A percentile compares a stretch with the other conserved stretches of the same genome.
These are phyloP conservation scores for Hypena proboscidalis DNA, from an alignment of 2,888 invertebrate species.

Conservation along the genomic window DNA sequence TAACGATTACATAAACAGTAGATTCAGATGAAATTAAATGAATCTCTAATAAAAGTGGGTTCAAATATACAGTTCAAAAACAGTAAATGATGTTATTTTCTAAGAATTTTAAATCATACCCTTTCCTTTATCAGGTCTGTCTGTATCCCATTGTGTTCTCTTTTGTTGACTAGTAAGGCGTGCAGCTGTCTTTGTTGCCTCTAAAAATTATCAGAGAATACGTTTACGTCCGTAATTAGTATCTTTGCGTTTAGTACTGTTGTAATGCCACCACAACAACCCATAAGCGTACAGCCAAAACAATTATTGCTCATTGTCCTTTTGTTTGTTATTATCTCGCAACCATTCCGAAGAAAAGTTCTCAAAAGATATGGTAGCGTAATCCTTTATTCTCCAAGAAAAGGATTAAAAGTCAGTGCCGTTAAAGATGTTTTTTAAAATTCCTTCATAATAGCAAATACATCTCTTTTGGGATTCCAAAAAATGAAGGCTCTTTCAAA, in stretches of 20 bases:
- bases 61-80: too few relatives aligned
- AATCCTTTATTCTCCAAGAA: slow-evolving; percentile 56
- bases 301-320: slow-evolving; percentile 60
- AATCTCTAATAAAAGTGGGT: too few relatives aligned
- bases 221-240: slow-evolving; percentile 50
- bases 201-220: slow-evolving; percentile 44
- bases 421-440: slow-evolving; percentile 31
- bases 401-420: slow-evolving; percentile 48
- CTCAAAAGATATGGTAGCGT: slow-evolving; percentile 53
- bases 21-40: too few relatives aligned
- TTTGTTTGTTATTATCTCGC: slow-evolving; percentile 58
- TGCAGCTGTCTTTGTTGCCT: slow-evolving; percentile 37
- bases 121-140: not conserved
- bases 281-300: slow-evolving; percentile 51
- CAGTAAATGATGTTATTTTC: slow-evolving; percentile 8
- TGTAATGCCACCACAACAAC: slow-evolving; percentile 45
- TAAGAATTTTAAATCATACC: not conserved
- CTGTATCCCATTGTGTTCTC: slow-evolving; percentile 7
- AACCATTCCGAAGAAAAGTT: slow-evolving; percentile 36
- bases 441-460: slow-evolving; percentile 21
- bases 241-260: slow-evolving; percentile 52
- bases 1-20: too few relatives aligned
- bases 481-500: slow-evolving; percentile 14
- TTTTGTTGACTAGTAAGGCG: slow-evolving; percentile 24
- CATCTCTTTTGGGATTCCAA: slow-evolving; percentile 15